A percentile compares a stretch with the other conserved stretches of the same genome.
Evolutionary conservation across 2,888 invertebrate species (phyloP).

Genomic region (Harpalus rubripes): DNA sequence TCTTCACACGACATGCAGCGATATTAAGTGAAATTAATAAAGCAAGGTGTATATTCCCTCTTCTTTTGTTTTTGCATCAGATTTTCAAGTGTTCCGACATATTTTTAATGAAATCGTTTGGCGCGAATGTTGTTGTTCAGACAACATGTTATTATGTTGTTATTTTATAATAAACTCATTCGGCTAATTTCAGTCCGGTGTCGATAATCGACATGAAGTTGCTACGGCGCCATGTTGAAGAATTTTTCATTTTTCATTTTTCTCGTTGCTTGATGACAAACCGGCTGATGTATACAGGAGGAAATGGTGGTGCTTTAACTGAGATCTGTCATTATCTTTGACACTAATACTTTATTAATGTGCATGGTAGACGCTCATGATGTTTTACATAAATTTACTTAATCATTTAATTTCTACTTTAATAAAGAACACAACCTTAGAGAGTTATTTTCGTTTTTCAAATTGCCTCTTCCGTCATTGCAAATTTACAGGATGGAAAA

Average conservation of each 20-base stretch:
- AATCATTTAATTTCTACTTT: slow-evolving; percentile 37
- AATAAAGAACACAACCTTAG: neutral
- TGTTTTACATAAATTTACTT: slow-evolving; percentile 32
- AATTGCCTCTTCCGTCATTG: neutral
- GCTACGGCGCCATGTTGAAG: neutral
- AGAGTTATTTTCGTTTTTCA: neutral
- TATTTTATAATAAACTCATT: slow-evolving; percentile 63
- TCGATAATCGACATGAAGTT: slow-evolving; percentile 32
- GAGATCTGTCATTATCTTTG: slow-evolving; percentile 37
- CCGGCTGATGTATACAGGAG: slow-evolving; percentile 43
- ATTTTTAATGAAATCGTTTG: slow-evolving; percentile 60
- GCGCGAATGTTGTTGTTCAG: slow-evolving; percentile 27
- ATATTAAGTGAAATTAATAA: slow-evolving; percentile 41
- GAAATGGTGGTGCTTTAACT: slow-evolving; percentile 7
- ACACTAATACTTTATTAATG: slow-evolving; percentile 49
- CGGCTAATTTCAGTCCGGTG: slow-evolving; percentile 43
- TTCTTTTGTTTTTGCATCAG: slow-evolving; percentile 20
- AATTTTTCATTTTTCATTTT: slow-evolving; percentile 20
- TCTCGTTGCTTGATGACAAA: slow-evolving; percentile 49
- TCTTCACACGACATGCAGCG: slow-evolving; percentile 19
- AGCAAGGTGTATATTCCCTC: neutral
- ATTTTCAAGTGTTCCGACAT: slow-evolving; percentile 41
- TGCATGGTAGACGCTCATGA: slow-evolving; percentile 4
- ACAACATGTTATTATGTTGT: slow-evolving; percentile 61
- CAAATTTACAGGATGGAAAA: neutral